Conservation (phyloP, 2,888 invertebrate species). For the Cataglyphis cursor region DNA sequence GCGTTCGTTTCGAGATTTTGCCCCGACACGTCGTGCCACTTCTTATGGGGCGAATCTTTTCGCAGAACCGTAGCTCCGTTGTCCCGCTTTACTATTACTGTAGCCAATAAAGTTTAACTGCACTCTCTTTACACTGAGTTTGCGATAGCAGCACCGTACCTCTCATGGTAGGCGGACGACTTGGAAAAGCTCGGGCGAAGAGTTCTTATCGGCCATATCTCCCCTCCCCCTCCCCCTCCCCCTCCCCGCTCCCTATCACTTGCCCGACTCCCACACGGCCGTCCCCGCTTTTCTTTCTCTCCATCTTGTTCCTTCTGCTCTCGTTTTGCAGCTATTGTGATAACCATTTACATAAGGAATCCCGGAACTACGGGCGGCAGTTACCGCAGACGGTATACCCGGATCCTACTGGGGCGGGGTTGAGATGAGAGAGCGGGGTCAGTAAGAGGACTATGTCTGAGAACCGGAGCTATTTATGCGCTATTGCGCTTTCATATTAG, state of each 20-base stretch:
- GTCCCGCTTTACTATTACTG: slow-evolving; percentile 63
- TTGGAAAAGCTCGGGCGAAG: slow-evolving; percentile 75
- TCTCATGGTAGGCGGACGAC: slow-evolving; percentile 72
- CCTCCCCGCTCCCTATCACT: slow-evolving; percentile 54
- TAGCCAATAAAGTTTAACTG: slow-evolving; percentile 80
- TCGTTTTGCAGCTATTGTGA: slow-evolving; percentile 81
- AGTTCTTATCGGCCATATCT: slow-evolving; percentile 75
- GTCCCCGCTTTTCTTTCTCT: slow-evolving; percentile 37
- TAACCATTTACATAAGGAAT: slow-evolving; percentile 83
- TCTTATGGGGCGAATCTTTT: slow-evolving; percentile 65
- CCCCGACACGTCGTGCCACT: slow-evolving; percentile 33
- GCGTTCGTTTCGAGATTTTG: slow-evolving; percentile 32
- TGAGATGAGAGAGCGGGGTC: slow-evolving; percentile 41
- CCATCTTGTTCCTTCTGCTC: slow-evolving; percentile 45
- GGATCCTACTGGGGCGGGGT: slow-evolving; percentile 24
- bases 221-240: slow-evolving; percentile 7
- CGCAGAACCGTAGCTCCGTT: slow-evolving; percentile 54
- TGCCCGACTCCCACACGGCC: slow-evolving; percentile 14
- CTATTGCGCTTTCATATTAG: slow-evolving; percentile 47
- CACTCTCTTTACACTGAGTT: slow-evolving; percentile 78
- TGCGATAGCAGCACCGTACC: slow-evolving; percentile 75
- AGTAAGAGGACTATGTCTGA: slow-evolving; percentile 42
- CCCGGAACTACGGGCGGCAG: slow-evolving; percentile 76
- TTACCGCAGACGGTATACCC: slow-evolving; percentile 72
- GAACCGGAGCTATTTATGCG: slow-evolving; percentile 52